Conservation (phyloP, 2,113 vertebrate genomes). For the Phrynosoma blainvillii region DNA sequence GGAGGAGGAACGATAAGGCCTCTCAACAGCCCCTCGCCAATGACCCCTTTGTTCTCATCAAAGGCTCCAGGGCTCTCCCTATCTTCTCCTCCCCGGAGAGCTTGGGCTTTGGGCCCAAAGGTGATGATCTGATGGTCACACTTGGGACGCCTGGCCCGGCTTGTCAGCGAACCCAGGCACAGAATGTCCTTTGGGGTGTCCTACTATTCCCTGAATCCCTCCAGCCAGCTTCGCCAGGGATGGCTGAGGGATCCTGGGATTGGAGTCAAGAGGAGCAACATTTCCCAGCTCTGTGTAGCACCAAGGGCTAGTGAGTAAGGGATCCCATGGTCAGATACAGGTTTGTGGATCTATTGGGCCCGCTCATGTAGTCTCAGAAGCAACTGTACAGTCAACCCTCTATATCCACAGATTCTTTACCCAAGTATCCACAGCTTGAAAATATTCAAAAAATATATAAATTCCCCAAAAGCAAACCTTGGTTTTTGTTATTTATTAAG, state of each 20-base stretch:
- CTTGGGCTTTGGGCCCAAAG: not conserved
- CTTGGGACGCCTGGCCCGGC: not conserved
- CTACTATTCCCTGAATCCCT: too few relatives aligned
- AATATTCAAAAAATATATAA: too few relatives aligned
- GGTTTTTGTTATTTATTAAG: too few relatives aligned
- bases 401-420: too few relatives aligned
- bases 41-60: slow-evolving; percentile 18
- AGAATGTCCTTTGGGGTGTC: too few relatives aligned
- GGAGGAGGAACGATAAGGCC: slow-evolving; percentile 9
- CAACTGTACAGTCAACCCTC: too few relatives aligned
- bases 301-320: not conserved
- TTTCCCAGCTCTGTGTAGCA: not conserved
- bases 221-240: too few relatives aligned
- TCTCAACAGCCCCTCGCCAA: not conserved
- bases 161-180: not conserved
- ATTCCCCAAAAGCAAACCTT: too few relatives aligned
- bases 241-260: not conserved
- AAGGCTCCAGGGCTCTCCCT: not conserved
- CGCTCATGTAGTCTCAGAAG: too few relatives aligned
- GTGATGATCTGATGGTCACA: not conserved
- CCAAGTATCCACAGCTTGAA: too few relatives aligned
- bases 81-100: not conserved
- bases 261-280: too few relatives aligned
- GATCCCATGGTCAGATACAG: not conserved
- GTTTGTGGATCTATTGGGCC: not conserved